Base-by-base conservation (phyloP, 2,888 invertebrate species). In the Scaptomyza tumidula region DNA sequence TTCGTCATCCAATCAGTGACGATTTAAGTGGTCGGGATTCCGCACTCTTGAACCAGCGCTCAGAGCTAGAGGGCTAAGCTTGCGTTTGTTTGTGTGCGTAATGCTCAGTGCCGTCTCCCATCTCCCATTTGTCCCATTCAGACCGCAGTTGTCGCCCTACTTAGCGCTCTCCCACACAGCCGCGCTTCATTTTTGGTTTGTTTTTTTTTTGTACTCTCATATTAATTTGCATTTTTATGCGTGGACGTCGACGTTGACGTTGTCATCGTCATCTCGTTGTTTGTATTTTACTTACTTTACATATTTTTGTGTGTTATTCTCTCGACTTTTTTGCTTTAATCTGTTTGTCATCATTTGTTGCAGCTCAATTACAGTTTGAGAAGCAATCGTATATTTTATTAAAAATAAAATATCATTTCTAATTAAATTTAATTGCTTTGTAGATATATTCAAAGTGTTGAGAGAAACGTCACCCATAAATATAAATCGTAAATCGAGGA, bases 161-260 rank as follows among this genome's bases (percentile, higher is more conserved):
- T 68, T 75, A 75, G 58, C 45, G 68, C 72, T 72, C 69, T 71
- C 62, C 74, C 74, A 70, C 73, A 70, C 70, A 64, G 50, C 14
- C 33, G 46, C 58, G 14, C 39, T 48, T 53, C 37, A 24, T 43
- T 46, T n/a, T 24, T 24, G 24, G 24, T 24, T 24, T 49, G 29
- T 45, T 44, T 50, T 37, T 24, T 24, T 50, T 37, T 48, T 45
- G 39, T 66, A 29, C 71, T 53, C 52, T 46, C 57, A 35, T 61
- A 78, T 64, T 78, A 59, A 80, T 80, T 80, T 81, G 76, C 80
- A 80, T 80, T 81, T 80, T 80, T 71, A 78, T 81, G 71, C 73
- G 81, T 57, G 48, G 67, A 60, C 52, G n/a, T n/a, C n/a, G n/a
- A n/a, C n/a, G 60, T 77, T 49, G 67, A 60, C 52, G 60, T 77